Conservation (phyloP, 2,113 vertebrate species). For the Opisthocomus hoazin region DNA sequence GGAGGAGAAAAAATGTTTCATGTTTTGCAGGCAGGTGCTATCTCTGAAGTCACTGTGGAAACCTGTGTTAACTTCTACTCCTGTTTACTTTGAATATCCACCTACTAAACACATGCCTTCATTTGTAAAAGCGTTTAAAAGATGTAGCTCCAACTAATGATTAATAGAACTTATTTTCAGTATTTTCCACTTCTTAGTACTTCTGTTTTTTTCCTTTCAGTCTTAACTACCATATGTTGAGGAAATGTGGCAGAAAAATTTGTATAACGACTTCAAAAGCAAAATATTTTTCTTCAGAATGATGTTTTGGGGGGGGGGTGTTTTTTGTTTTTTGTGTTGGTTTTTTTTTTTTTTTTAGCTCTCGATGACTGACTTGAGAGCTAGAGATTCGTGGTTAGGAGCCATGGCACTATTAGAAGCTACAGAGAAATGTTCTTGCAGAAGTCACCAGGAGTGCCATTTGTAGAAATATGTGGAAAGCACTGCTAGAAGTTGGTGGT, state of each 20-base stretch:
- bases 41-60: neutral
- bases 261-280: neutral
- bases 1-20: slow-evolving; percentile 1
- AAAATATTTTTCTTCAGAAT: neutral
- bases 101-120: neutral
- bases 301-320: no score
- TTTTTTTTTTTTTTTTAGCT: neutral
- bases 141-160: neutral
- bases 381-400: neutral
- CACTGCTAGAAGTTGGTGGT: neutral
- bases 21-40: neutral
- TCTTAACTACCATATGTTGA: neutral
- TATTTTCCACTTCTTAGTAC: neutral
- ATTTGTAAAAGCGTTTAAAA: neutral
- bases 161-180: neutral
- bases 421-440: neutral
- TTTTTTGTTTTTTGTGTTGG: neutral
- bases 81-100: neutral
- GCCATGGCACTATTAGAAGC: neutral
- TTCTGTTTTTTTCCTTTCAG: neutral
- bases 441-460: neutral
- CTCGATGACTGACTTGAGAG: neutral
- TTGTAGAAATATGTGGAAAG: neutral
- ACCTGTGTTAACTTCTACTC: neutral
- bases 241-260: neutral